Evolutionary conservation across 2,888 invertebrate genomes (phyloP).

Genomic region (Ennomos erosarius): DNA sequence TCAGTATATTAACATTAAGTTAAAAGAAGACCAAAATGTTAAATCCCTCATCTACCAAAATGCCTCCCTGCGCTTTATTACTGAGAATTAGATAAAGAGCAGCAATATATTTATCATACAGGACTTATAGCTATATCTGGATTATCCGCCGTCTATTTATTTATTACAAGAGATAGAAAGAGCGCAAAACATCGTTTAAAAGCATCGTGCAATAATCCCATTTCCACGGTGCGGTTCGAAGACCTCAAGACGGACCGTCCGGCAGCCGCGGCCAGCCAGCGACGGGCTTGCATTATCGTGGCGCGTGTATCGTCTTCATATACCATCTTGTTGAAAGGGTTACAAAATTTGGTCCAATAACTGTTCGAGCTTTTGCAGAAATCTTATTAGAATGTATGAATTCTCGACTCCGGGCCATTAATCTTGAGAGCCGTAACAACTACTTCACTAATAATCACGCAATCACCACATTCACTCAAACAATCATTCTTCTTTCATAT

Average conservation of each 20-base stretch:
- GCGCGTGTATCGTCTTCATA: too few relatives aligned
- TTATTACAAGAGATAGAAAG: conserved; percentile 53
- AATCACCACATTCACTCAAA: conserved; percentile 21
- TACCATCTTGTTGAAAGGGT: too few relatives aligned
- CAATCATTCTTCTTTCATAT: conserved; percentile 28
- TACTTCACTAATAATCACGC: conserved; percentile 19
- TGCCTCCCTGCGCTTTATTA: too few relatives aligned
- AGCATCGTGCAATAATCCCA: conserved; percentile 79
- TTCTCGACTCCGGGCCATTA: conserved; percentile 19
- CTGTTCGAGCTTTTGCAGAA: background rate
- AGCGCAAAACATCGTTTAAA: conserved; percentile 73
- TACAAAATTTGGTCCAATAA: too few relatives aligned
- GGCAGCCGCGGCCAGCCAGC: conserved; percentile 32
- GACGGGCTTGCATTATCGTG: conserved; percentile 35
- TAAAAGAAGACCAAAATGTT: too few relatives aligned
- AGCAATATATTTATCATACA: conserved; percentile 6
- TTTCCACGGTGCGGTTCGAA: conserved; percentile 78
- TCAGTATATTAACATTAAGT: too few relatives aligned
- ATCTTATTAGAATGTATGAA: conserved; percentile 16
- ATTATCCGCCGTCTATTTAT: conserved; percentile 28
- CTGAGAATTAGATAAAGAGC: conserved; percentile 1
- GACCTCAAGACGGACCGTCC: conserved; percentile 57
- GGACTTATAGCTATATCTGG: conserved; percentile 9
- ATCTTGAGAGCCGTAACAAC: conserved; percentile 14
- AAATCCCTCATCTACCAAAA: too few relatives aligned